Percentiles rank a stretch among this genome's conserved stretches.
Evolutionary conservation across 2,797 vertebrate species (phyloP).

Genomic region (Clamator glandarius): DNA sequence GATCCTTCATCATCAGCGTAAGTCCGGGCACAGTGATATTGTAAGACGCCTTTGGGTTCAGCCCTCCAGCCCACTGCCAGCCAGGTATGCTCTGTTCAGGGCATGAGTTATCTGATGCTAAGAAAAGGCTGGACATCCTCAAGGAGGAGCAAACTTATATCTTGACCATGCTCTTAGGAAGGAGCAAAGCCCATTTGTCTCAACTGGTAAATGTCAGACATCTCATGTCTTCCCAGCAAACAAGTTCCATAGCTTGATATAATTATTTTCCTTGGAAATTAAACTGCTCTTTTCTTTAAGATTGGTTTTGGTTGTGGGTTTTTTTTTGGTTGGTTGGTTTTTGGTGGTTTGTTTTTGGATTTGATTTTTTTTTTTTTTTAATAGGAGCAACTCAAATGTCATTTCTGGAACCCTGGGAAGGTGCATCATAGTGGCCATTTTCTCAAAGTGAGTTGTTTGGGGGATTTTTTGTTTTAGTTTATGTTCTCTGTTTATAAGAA

Average conservation of each 20-base stretch:
- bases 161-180: not conserved
- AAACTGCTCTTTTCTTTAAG: not conserved
- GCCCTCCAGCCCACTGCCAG: not conserved
- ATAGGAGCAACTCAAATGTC: not conserved
- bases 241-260: not conserved
- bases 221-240: not conserved
- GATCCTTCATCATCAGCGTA: not conserved
- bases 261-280: not conserved
- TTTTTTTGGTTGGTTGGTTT: not conserved
- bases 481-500: not conserved
- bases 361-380: too few relatives aligned
- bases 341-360: too few relatives aligned
- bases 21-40: not conserved
- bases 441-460: not conserved
- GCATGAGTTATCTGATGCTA: not conserved
- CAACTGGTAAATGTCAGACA: not conserved
- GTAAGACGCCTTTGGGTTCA: not conserved
- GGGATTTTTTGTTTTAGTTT: not conserved
- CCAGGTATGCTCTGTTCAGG: not conserved
- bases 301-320: not conserved
- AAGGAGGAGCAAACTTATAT: fast-evolving
- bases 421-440: not conserved
- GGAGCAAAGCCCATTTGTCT: not conserved
- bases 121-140: not conserved
- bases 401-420: not conserved